A percentile compares a stretch with the other conserved stretches of the same genome.
Conservation (phyloP, 2,888 invertebrate species). For the Fragum whitleyi region DNA sequence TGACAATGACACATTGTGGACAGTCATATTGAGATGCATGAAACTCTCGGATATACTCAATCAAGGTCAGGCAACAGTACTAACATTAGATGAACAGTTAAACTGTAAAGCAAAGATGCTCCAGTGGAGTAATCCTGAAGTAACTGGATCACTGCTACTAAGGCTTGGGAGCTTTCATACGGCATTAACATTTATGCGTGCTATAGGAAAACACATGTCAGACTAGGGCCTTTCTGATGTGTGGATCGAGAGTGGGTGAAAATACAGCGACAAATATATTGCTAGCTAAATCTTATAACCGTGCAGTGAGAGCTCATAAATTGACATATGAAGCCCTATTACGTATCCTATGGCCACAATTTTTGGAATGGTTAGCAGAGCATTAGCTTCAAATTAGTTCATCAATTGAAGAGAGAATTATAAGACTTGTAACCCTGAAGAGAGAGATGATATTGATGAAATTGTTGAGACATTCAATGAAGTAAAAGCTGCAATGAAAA, state of each 20-base stretch:
- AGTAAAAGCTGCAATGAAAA: background rate
- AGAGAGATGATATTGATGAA: background rate
- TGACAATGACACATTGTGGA: too few relatives aligned
- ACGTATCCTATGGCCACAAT: conserved; percentile 18
- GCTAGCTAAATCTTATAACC: conserved; percentile 28
- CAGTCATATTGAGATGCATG: too few relatives aligned
- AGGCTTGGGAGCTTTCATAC: conserved; percentile 31
- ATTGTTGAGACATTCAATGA: background rate
- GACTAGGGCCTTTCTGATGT: conserved; percentile 32
- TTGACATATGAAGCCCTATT: conserved; percentile 32
- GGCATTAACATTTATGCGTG: conserved; percentile 37
- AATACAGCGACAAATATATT: conserved; percentile 30
- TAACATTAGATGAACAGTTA: conserved; percentile 36
- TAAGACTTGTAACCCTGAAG: background rate
- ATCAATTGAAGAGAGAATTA: background rate
- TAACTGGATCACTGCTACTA: conserved; percentile 10
- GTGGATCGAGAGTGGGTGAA: conserved; percentile 27
- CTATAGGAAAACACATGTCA: conserved; percentile 36
- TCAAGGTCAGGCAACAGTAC: conserved; percentile 14
- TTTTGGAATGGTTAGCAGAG: background rate
- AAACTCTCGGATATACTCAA: background rate
- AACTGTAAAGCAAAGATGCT: conserved; percentile 34
- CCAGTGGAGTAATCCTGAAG: conserved; percentile 20
- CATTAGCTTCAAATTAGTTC: too few relatives aligned
- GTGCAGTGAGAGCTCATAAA: conserved; percentile 31